phyloP scores from a whole-genome alignment of 2,797 vertebrate genomes.

The Caiman crocodilus region DNA sequence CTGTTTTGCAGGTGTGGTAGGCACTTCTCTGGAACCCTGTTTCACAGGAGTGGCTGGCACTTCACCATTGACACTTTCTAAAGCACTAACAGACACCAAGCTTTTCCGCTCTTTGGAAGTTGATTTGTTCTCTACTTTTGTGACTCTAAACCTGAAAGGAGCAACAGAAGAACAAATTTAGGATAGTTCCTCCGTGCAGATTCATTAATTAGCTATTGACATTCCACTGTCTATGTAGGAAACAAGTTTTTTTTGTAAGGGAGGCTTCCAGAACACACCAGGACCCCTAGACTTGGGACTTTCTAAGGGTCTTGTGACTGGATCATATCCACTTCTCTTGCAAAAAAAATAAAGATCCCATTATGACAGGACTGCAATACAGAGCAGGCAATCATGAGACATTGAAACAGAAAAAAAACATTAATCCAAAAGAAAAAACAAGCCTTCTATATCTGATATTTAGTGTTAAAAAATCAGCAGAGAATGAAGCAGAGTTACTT shows the following conservation, averaged over 20 bases:
- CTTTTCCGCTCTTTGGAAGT: slow-evolving; percentile 85
- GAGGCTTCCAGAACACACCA: neutral
- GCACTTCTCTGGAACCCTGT: slow-evolving; percentile 62
- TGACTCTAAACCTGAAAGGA: slow-evolving; percentile 91
- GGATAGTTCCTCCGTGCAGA: neutral
- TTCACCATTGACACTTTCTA: slow-evolving; percentile 83
- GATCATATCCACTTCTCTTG: neutral
- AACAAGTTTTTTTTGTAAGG: neutral
- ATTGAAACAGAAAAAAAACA: accelerated
- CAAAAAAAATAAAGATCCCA: neutral
- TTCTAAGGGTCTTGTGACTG: neutral
- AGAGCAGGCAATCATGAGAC: neutral
- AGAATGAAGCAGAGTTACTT: neutral
- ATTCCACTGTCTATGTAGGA: neutral
- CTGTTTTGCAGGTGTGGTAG: slow-evolving; percentile 74
- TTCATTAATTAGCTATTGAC: neutral
- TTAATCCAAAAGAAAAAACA: neutral
- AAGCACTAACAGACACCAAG: slow-evolving; percentile 79
- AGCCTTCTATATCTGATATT: neutral
- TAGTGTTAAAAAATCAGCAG: neutral
- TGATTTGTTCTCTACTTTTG: slow-evolving; percentile 90
- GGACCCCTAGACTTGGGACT: neutral
- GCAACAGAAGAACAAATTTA: neutral
- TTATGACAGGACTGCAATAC: neutral
- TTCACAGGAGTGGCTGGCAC: slow-evolving; percentile 77